Conservation (phyloP, 1,140 invertebrate genomes). For the Zaprionus gabonicus region DNA sequence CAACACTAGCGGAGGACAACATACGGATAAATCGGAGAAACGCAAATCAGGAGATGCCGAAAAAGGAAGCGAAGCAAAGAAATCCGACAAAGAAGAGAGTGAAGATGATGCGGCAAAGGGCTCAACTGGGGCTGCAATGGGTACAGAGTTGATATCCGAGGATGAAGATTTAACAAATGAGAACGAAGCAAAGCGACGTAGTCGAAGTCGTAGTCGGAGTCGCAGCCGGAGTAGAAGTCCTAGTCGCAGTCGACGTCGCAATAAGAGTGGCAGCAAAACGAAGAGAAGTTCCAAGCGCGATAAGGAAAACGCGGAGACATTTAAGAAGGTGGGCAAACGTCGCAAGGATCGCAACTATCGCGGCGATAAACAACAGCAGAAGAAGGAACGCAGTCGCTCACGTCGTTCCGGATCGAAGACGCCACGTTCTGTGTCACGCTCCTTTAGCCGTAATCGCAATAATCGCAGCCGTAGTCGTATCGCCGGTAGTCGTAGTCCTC, state of each 20-base stretch:
- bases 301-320: constrained; percentile 86
- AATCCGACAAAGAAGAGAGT: constrained; percentile 3
- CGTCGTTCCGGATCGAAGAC: constrained; percentile 37
- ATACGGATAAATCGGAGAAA: background rate
- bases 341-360: constrained; percentile 93
- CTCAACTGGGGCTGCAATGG: constrained; percentile 86
- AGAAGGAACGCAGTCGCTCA: constrained; percentile 49
- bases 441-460: constrained; percentile 23
- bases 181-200: constrained; percentile 62
- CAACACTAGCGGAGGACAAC: background rate
- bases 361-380: constrained; percentile 86
- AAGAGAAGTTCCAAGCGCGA: constrained; percentile 64
- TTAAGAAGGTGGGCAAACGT: constrained; percentile 92
- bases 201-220: constrained; percentile 38
- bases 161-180: constrained; percentile 86
- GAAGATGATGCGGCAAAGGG: constrained; percentile 12
- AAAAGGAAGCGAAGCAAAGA: constrained; percentile 19
- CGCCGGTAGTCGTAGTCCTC: constrained; percentile 11
- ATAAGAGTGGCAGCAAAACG: constrained; percentile 35
- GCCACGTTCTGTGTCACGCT: constrained; percentile 19
- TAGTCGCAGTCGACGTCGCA: constrained; percentile 40
- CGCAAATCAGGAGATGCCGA: constrained; percentile 13
- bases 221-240: constrained; percentile 34
- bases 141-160: constrained; percentile 90
- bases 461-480: constrained; percentile 12